Percentiles rank a stretch among this genome's conserved stretches.
phyloP scores from a whole-genome alignment of 2,797 vertebrate genomes.

The Danio kyathit region DNA sequence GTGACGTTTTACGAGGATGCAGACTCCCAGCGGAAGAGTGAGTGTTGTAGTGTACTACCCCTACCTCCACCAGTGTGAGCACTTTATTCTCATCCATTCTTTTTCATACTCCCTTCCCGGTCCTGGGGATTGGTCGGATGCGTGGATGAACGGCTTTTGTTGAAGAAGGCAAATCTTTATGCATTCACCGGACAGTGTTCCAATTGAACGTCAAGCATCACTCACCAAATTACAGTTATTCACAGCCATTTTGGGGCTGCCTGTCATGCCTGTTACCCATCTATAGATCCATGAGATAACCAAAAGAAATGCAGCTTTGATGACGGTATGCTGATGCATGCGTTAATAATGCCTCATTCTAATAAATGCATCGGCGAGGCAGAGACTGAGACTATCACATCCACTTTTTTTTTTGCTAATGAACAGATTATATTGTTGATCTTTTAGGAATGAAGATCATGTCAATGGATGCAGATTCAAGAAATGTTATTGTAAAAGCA shows the following conservation, averaged over 20 bases:
- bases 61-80: conserved; percentile 45
- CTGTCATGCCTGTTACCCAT: conserved; percentile 22
- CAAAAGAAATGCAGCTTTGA: conserved; percentile 35
- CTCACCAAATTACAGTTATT: not conserved
- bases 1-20: conserved; percentile 22
- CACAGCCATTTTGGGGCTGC: conserved; percentile 21
- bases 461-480: not conserved
- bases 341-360: conserved; percentile 6
- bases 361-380: not conserved
- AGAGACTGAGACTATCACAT: conserved; percentile 13
- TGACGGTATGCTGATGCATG: conserved; percentile 27
- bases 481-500: not conserved
- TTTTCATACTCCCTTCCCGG: conserved; percentile 16
- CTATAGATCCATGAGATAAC: conserved; percentile 5
- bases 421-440: conserved; percentile 7
- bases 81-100: conserved; percentile 51
- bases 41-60: conserved; percentile 39
- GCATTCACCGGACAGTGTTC: conserved; percentile 24
- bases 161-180: not conserved
- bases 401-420: not conserved
- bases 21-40: conserved; percentile 12
- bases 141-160: not conserved
- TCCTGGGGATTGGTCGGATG: conserved; percentile 7
- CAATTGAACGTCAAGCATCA: not conserved
- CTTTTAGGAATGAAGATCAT: not conserved